Evolutionary conservation across 1,140 invertebrate genomes (phyloP), one percentile per base, ranked within the genome.

Genomic region (Bombus breviceps): DNA sequence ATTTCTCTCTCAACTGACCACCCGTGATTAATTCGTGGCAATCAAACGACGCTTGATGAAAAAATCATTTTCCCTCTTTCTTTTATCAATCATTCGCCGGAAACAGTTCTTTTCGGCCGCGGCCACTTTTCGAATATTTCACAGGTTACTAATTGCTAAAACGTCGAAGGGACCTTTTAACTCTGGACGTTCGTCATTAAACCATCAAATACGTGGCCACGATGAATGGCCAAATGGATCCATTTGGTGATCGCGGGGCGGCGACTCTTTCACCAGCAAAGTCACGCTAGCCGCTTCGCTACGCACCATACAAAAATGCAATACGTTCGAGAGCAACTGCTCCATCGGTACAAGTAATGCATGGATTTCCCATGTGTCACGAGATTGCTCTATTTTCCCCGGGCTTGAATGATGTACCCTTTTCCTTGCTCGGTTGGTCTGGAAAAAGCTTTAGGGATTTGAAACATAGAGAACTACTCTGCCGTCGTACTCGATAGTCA

Each of bases 331-430:
- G 71, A 75, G 47, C 32, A 32, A 34, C 32, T 66, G 62, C 57
- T 53, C 53, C 47, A 32, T 41, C 62, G 53, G 77, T 37, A 76
- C 64, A 74, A 53, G 80, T 83, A 86, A 86, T 86, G 85, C 85
- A 86, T 76, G 85, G 85, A 86, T 86, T 86, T 86, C 85, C 85
- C 85, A 83, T 81, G 85, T 86, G 85, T 86, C 85, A 83, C 85
- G 71, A 81, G 80, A 86, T 86, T 86, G 85, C 85, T 86, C 85
- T 83, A 83, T 86, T 86, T 86, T 86, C 47, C 80, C 25, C 18
- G 62, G 71, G 73, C 57, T 82, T 83, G 85, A 86, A 86, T 77
- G 80, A 82, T 83, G 73, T 71, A 77, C 80, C 64, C 85, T 83
- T 83, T 86, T 86, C 85, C 85, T 86, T 83, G 85, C 85, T 83